A percentile compares a stretch with the other conserved stretches of the same genome.
phyloP scores from a whole-genome alignment of 2,888 invertebrate genomes.

The Idaea biselata region DNA sequence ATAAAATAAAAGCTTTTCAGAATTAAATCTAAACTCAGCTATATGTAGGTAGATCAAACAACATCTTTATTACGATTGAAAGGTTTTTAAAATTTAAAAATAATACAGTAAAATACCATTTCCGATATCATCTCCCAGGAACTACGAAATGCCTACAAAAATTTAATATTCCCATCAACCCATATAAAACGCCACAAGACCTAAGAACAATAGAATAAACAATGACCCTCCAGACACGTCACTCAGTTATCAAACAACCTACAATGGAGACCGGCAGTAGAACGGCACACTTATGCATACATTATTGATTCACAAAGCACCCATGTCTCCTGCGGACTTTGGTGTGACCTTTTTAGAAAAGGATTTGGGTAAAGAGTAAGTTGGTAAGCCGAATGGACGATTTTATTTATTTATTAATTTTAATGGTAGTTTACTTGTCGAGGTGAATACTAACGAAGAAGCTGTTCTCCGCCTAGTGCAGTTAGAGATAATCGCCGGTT shows the following conservation, averaged over 20 bases:
- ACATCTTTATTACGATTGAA: no score
- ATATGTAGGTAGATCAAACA: no score
- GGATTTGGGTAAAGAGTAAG: conserved; percentile 19
- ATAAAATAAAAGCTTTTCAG: no score
- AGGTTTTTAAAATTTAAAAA: no score
- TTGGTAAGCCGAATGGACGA: no score
- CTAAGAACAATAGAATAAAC: conserved; percentile 13
- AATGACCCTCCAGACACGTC: conserved; percentile 18
- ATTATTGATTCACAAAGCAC: conserved; percentile 36
- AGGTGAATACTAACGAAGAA: no score
- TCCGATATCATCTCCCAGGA: neutral
- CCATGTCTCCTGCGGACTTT: conserved; percentile 24
- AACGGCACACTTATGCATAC: conserved; percentile 27
- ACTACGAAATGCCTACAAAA: no score
- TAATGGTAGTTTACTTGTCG: no score
- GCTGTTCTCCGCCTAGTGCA: no score
- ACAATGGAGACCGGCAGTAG: conserved; percentile 17
- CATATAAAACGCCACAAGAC: neutral
- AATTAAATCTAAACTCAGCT: no score
- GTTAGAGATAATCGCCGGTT: no score
- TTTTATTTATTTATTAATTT: no score
- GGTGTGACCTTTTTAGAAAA: conserved; percentile 23
- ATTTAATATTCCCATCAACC: neutral
- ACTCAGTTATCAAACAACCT: conserved; percentile 18
- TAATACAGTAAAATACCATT: neutral